A percentile compares a stretch with the other conserved stretches of the same genome.
phyloP scores from a whole-genome alignment of 1,140 invertebrate genomes.

The Polypedilum pembai region DNA sequence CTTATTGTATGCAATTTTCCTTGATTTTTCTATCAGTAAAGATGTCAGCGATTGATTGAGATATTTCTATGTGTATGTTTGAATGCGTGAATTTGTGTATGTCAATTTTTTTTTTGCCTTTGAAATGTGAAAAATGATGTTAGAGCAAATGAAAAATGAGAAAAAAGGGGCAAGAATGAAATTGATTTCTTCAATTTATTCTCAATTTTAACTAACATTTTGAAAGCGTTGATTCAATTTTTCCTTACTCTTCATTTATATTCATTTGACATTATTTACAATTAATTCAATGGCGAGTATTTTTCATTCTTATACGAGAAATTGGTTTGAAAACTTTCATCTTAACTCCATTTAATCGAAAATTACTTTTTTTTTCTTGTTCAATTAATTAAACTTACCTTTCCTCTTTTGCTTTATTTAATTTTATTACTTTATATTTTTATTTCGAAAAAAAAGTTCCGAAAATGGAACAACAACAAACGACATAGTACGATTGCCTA shows the following conservation, averaged over 20 bases:
- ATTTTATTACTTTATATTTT: not conserved
- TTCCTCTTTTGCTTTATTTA: not conserved
- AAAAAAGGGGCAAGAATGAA: not conserved
- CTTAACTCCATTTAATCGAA: not conserved
- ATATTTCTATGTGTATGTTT: too few relatives aligned
- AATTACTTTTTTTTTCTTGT: not conserved
- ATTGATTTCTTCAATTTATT: not conserved
- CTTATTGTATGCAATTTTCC: too few relatives aligned
- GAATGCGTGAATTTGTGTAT: not conserved
- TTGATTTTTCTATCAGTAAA: too few relatives aligned
- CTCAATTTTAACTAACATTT: not conserved
- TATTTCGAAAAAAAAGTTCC: conserved; percentile 24
- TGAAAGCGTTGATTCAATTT: conserved; percentile 25
- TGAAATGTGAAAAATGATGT: not conserved
- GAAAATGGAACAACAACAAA: conserved; percentile 27
- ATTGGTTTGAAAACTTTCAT: not conserved
- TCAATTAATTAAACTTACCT: not conserved
- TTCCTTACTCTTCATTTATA: not conserved
- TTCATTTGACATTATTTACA: not conserved
- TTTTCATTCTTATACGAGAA: not conserved
- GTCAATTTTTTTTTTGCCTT: not conserved
- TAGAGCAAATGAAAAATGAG: not conserved
- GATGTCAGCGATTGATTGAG: too few relatives aligned
- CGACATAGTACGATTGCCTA: conserved; percentile 24
- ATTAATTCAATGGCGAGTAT: conserved; percentile 20